Percentiles rank a stretch among this genome's conserved stretches.
Conservation (phyloP, 1,140 invertebrate genomes). For the Atopsyche davidsoni region DNA sequence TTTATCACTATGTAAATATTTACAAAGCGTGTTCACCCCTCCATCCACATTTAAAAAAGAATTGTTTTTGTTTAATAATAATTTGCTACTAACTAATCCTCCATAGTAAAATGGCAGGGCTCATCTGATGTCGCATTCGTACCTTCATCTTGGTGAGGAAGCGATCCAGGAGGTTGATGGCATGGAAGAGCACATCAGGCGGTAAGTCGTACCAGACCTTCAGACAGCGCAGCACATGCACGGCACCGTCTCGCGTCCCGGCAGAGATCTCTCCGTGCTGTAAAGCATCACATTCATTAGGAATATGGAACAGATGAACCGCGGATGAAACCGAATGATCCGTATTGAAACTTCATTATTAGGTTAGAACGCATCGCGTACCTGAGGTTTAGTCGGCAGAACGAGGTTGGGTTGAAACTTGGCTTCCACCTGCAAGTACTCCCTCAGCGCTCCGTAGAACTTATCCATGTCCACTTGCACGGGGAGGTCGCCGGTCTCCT, state of each 20-base stretch:
- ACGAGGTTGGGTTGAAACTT: slow-evolving; percentile 64
- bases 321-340: neutral
- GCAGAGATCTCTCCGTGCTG: slow-evolving; percentile 60
- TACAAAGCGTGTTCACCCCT: no score
- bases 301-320: neutral
- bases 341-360: neutral
- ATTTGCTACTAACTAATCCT: no score
- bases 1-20: no score
- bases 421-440: slow-evolving; percentile 59
- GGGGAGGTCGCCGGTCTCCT: no score
- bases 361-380: slow-evolving; percentile 34
- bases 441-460: slow-evolving; percentile 57
- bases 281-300: slow-evolving; percentile 9
- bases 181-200: slow-evolving; percentile 68
- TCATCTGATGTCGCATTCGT: slow-evolving; percentile 38
- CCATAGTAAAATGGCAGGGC: neutral
- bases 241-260: slow-evolving; percentile 67
- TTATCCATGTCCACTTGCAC: slow-evolving; percentile 32
- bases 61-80: no score
- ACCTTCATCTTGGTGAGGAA: slow-evolving; percentile 69
- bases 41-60: no score
- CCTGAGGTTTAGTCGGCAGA: slow-evolving; percentile 52
- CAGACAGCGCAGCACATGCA: slow-evolving; percentile 70
- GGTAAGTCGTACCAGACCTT: slow-evolving; percentile 79
- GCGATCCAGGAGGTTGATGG: slow-evolving; percentile 70